Evolutionary conservation across 2,797 vertebrate genomes (phyloP).

Genomic region (Lemur catta): DNA sequence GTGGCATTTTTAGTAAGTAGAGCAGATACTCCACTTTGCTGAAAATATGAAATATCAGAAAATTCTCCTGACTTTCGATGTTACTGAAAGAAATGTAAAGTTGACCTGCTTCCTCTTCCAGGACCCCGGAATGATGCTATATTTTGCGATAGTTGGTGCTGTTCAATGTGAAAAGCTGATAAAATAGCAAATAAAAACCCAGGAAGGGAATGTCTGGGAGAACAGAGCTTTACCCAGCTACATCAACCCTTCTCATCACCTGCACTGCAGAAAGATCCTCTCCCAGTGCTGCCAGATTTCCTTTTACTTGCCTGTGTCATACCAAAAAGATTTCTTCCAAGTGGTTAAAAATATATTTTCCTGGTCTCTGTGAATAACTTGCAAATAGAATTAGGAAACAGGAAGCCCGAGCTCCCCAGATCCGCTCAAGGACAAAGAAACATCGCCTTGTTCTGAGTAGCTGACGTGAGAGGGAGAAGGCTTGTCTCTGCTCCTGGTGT

Average conservation of each 20-base stretch:
- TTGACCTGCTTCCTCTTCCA: constrained; percentile 70
- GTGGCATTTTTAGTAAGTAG: constrained; percentile 69
- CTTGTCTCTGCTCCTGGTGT: too few species aligned
- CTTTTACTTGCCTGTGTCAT: background rate
- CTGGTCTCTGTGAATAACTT: background rate
- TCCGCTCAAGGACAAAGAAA: background rate
- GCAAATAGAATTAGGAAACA: background rate
- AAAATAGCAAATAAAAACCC: background rate
- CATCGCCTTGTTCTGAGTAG: background rate
- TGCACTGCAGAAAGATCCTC: background rate
- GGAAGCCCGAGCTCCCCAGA: background rate
- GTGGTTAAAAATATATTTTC: background rate
- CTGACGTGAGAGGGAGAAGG: accelerated
- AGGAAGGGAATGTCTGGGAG: background rate
- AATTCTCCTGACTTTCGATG: constrained; percentile 54
- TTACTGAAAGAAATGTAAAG: constrained; percentile 72
- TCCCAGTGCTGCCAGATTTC: background rate
- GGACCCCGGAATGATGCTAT: constrained; percentile 46
- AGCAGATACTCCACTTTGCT: constrained; percentile 70
- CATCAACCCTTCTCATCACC: background rate
- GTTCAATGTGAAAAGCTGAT: background rate
- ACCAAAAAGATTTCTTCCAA: background rate
- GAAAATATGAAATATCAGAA: constrained; percentile 43
- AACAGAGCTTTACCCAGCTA: background rate
- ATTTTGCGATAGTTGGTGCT: background rate